Evolutionary conservation across 1,140 invertebrate genomes (phyloP).

Genomic region (Araneus ventricosus): DNA sequence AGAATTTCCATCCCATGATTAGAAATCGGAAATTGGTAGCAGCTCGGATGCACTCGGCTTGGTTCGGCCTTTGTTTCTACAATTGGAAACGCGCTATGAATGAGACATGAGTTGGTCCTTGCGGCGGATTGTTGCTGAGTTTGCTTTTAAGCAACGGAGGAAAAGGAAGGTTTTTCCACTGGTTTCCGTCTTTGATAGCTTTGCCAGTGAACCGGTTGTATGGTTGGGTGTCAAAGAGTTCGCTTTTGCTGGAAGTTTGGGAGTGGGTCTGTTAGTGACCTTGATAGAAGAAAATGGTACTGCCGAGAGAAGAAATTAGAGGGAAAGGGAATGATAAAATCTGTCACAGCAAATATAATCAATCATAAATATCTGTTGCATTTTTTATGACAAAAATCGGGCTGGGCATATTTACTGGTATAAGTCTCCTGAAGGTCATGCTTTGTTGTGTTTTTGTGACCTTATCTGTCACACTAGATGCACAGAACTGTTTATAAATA

Average conservation of each 20-base stretch:
- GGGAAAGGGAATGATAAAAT: not conserved
- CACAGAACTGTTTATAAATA: no score
- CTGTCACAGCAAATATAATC: no score
- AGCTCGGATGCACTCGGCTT: conserved; percentile 50
- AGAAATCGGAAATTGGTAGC: conserved; percentile 54
- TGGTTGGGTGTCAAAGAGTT: not conserved
- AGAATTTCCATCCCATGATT: conserved; percentile 54
- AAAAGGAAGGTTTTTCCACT: not conserved
- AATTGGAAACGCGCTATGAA: conserved; percentile 55
- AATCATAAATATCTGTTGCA: no score
- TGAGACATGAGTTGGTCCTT: conserved; percentile 11
- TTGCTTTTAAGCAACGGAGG: not conserved
- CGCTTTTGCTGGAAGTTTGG: not conserved
- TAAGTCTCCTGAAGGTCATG: no score
- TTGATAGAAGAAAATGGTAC: not conserved
- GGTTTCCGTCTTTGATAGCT: not conserved
- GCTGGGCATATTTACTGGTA: no score
- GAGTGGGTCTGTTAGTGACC: not conserved
- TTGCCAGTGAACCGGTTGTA: not conserved
- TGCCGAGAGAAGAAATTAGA: not conserved
- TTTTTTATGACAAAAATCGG: no score
- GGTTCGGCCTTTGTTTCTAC: conserved; percentile 58
- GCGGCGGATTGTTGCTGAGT: not conserved
- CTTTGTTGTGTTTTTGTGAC: no score
- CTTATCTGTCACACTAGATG: no score